Percentiles rank a stretch among this genome's conserved stretches.
Conservation (phyloP, 1,140 invertebrate species). For the Andrena cerasifolii region DNA sequence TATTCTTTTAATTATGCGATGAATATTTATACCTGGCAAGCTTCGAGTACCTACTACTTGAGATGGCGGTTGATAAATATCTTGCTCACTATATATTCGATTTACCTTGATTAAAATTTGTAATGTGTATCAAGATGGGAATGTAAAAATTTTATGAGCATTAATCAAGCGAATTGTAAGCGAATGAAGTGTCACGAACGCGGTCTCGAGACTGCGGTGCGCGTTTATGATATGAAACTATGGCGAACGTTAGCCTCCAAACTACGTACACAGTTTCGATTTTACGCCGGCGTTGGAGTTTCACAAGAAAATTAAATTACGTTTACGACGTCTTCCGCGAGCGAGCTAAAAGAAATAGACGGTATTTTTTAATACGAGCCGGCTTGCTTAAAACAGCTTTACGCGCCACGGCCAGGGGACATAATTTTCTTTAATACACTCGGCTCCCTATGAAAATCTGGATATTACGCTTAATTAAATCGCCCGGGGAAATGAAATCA, state of each 20-base stretch:
- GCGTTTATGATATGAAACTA: neutral
- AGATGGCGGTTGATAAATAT: no score
- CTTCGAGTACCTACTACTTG: no score
- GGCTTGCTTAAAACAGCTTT: slow-evolving; percentile 42
- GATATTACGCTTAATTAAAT: slow-evolving; percentile 42
- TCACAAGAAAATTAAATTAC: slow-evolving; percentile 44
- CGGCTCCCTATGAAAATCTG: slow-evolving; percentile 1
- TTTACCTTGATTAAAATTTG: neutral
- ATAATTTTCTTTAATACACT: slow-evolving; percentile 43
- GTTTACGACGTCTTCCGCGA: slow-evolving; percentile 26
- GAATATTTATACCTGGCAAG: no score
- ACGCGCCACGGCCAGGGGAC: slow-evolving; percentile 18
- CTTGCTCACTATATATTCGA: no score
- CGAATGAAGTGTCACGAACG: neutral
- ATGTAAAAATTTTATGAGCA: neutral
- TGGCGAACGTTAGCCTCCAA: neutral
- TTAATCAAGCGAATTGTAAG: neutral
- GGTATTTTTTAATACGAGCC: slow-evolving; percentile 43
- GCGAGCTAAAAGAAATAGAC: slow-evolving; percentile 28
- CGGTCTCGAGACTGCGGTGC: neutral
- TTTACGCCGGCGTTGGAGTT: neutral
- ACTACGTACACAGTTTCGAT: slow-evolving; percentile 23
- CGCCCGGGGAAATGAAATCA: slow-evolving; percentile 4
- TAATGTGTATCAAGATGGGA: neutral
- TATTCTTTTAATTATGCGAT: no score